These are phyloP conservation scores for Trichoplusia ni DNA, from an alignment of 1,140 invertebrate species.

Conservation along the genomic window DNA sequence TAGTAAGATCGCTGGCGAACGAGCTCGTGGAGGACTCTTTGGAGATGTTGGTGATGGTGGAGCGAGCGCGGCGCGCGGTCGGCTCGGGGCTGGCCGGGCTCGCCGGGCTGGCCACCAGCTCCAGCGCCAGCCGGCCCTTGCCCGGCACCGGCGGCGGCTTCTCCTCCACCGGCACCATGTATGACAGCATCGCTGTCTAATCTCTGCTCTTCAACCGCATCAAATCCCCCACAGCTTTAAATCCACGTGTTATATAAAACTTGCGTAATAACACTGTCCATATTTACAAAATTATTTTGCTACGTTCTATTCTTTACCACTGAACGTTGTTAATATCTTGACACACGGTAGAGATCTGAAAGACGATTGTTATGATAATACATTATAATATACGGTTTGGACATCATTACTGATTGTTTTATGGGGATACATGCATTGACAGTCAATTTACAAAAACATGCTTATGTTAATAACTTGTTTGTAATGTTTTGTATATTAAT, in stretches of 20 bases:
- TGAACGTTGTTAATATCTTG: neutral
- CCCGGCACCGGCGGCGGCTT: constrained; percentile 83
- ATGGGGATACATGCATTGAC: neutral
- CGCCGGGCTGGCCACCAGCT: constrained; percentile 63
- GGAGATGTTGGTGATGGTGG: constrained; percentile 76
- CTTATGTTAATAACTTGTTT: no score
- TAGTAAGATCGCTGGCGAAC: constrained; percentile 82
- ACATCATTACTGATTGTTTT: neutral
- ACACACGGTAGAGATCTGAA: constrained; percentile 46
- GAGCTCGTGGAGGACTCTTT: constrained; percentile 83
- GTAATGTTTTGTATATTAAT: no score
- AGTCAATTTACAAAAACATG: neutral
- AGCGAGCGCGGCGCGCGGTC: constrained; percentile 53
- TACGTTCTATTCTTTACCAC: constrained; percentile 2
- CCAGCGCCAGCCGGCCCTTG: constrained; percentile 79
- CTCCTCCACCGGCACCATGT: constrained; percentile 85
- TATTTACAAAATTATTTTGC: constrained; percentile 29
- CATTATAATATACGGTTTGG: neutral
- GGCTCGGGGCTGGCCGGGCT: constrained; percentile 68
- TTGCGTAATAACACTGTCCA: constrained; percentile 28
- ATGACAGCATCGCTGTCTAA: constrained; percentile 83
- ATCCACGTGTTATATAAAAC: constrained; percentile 20
- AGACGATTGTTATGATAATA: constrained; percentile 33
- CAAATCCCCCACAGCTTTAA: constrained; percentile 33
- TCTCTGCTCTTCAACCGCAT: constrained; percentile 33